Evolutionary conservation across 2,797 vertebrate genomes (phyloP).

Genomic region (Gymnodraco acuticeps): DNA sequence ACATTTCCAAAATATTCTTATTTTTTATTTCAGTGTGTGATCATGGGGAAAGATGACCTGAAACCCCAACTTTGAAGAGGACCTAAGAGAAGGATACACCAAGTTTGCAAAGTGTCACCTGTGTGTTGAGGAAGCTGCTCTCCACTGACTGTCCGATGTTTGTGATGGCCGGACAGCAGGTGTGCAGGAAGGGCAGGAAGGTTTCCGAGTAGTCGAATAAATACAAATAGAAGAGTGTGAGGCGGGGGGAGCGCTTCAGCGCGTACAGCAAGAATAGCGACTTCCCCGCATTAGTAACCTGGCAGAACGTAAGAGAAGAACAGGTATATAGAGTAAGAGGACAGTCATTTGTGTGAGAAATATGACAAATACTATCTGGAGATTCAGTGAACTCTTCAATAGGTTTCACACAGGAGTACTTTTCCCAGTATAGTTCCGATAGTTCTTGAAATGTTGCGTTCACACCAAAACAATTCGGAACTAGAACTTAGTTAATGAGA

Average conservation of each 20-base stretch:
- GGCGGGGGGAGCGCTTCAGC: constrained; percentile 90
- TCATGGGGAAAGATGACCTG: background rate
- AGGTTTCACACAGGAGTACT: too few relatives aligned
- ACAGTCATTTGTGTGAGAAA: background rate
- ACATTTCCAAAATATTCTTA: background rate
- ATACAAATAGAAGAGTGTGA: constrained; percentile 81
- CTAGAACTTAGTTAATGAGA: too few relatives aligned
- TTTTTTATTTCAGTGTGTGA: background rate
- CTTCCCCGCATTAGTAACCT: constrained; percentile 93
- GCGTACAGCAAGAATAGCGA: constrained; percentile 94
- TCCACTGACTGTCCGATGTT: constrained; percentile 49
- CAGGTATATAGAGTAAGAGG: background rate
- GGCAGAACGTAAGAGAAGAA: constrained; percentile 45
- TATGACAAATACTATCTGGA: background rate
- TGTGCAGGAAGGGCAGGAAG: constrained; percentile 95
- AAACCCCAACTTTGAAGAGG: background rate
- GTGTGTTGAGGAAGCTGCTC: constrained; percentile 60
- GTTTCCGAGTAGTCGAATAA: constrained; percentile 91
- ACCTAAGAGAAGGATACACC: background rate
- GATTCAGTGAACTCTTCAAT: background rate
- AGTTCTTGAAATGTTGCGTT: too few relatives aligned
- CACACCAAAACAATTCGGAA: too few relatives aligned
- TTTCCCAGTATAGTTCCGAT: too few relatives aligned
- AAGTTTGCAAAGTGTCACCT: constrained; percentile 56
- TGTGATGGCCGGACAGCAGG: constrained; percentile 86